phyloP scores from a whole-genome alignment of 2,888 invertebrate genomes.

The Eupithecia centaureata region DNA sequence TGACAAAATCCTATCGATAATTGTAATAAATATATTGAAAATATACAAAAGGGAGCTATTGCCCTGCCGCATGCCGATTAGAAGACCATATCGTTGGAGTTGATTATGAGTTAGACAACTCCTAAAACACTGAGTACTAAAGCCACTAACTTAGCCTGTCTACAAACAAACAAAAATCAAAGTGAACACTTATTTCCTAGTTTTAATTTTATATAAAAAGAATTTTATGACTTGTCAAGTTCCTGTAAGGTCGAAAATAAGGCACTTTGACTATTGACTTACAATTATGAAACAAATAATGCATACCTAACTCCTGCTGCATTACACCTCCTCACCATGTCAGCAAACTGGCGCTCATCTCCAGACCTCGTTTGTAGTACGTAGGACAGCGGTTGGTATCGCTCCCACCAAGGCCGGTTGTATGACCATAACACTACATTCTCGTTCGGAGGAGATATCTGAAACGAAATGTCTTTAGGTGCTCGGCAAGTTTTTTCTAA shows the following conservation, averaged over 20 bases:
- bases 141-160: not conserved
- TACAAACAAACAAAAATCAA: too few species aligned
- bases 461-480: slow-evolving; percentile 3
- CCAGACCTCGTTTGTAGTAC: slow-evolving; percentile 89
- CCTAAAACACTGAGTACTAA: not conserved
- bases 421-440: slow-evolving; percentile 78
- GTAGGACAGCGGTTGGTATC: slow-evolving; percentile 93
- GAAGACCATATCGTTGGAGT: too few species aligned
- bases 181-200: too few species aligned
- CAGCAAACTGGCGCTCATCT: slow-evolving; percentile 85
- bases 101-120: not conserved
- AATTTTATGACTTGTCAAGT: too few species aligned
- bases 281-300: not conserved
- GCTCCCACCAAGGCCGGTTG: slow-evolving; percentile 91
- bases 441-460: slow-evolving; percentile 85
- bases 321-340: slow-evolving; percentile 91
- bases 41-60: not conserved
- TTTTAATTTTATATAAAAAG: too few species aligned
- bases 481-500: too few species aligned
- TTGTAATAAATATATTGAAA: not conserved
- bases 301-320: slow-evolving; percentile 86
- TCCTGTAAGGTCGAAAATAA: too few species aligned
- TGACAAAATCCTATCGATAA: not conserved
- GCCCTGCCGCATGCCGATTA: too few species aligned
- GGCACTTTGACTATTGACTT: too few species aligned